Evolutionary conservation across 2,888 invertebrate genomes (phyloP).

Genomic region (Meiosimyza decipiens): DNA sequence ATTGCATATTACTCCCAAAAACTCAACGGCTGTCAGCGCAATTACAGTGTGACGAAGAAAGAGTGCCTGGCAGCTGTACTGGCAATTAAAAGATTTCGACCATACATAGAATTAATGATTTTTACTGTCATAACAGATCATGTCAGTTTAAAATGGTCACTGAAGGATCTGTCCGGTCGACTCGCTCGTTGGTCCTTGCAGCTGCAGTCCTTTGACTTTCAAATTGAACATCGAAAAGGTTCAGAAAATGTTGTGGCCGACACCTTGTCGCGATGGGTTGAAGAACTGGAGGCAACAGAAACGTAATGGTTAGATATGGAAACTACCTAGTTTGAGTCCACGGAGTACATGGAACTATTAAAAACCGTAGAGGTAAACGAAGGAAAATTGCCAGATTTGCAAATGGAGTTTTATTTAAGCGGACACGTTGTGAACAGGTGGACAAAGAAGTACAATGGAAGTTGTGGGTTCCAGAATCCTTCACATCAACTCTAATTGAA

Average conservation of each 20-base stretch:
- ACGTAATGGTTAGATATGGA: too few relatives aligned
- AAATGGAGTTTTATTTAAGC: neutral
- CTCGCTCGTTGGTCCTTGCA: constrained; percentile 47
- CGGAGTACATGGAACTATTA: constrained; percentile 28
- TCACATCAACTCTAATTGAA: neutral
- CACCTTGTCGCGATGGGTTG: constrained; percentile 34
- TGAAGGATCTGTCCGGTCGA: constrained; percentile 46
- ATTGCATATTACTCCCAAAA: constrained; percentile 29
- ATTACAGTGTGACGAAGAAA: constrained; percentile 17
- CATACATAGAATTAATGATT: constrained; percentile 37
- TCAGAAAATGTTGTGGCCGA: constrained; percentile 44
- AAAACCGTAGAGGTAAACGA: constrained; percentile 12
- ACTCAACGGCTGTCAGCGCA: neutral
- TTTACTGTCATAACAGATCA: constrained; percentile 49
- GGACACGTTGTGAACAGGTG: neutral
- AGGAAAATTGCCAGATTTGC: constrained; percentile 30
- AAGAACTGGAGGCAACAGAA: constrained; percentile 5
- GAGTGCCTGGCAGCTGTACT: neutral
- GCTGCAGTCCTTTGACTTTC: constrained; percentile 43
- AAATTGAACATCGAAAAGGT: constrained; percentile 49
- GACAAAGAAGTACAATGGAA: neutral
- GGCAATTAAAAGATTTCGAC: neutral
- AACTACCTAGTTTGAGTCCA: constrained; percentile 4
- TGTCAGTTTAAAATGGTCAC: constrained; percentile 23
- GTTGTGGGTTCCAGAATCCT: neutral